phyloP scores from a whole-genome alignment of 2,797 vertebrate genomes.

The Nyctibius grandis region DNA sequence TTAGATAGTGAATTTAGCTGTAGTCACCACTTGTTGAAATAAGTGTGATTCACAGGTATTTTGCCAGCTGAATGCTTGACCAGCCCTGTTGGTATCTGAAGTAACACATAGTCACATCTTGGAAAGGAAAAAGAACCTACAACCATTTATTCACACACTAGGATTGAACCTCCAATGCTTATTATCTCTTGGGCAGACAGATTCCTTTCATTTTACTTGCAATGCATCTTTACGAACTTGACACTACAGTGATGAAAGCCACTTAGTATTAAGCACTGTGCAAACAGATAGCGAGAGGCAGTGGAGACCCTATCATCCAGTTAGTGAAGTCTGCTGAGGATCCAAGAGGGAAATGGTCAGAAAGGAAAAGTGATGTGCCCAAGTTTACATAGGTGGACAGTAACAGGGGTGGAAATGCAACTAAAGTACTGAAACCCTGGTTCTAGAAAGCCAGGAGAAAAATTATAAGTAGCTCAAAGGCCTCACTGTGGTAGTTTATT shows the following conservation, averaged over 20 bases:
- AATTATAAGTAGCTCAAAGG: not conserved
- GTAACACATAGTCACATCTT: not conserved
- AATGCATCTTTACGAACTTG: not conserved
- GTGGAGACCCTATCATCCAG: not conserved
- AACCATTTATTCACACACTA: not conserved
- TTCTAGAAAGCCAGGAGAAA: not conserved
- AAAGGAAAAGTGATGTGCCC: not conserved
- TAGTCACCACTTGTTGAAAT: not conserved
- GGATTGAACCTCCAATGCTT: not conserved
- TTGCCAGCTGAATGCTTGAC: not conserved
- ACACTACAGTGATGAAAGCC: not conserved
- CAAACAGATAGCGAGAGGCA: not conserved
- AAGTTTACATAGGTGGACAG: not conserved
- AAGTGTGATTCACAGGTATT: not conserved
- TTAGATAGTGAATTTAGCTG: not conserved
- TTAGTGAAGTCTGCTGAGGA: not conserved
- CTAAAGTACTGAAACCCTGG: not conserved
- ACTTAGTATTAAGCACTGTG: not conserved
- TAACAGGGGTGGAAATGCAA: not conserved
- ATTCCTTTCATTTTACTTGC: not conserved
- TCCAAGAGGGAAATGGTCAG: not conserved
- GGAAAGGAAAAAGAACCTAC: not conserved
- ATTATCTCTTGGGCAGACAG: not conserved
- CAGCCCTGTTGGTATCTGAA: not conserved
- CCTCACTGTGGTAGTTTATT: not conserved